Percentiles rank a stretch among this genome's conserved stretches.
Conservation (phyloP, 2,113 vertebrate genomes). For the Stegostoma tigrinum region DNA sequence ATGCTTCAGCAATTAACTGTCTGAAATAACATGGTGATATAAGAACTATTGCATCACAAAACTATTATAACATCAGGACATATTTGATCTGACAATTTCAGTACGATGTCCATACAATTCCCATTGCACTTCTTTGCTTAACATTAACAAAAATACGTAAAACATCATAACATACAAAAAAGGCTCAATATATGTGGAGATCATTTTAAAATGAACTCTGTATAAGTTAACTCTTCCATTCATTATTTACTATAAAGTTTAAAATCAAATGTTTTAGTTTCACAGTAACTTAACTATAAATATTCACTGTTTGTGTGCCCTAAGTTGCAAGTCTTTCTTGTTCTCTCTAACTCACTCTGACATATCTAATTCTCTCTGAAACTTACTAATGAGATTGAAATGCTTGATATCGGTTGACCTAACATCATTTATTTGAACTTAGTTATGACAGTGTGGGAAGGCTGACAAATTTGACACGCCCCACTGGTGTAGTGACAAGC, state of each 20-base stretch:
- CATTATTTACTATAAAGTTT: not conserved
- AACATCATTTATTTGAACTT: slow-evolving; percentile 35
- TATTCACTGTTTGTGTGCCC: too few relatives aligned
- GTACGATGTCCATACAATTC: not conserved
- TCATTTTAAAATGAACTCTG: not conserved
- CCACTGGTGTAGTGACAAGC: slow-evolving; percentile 93
- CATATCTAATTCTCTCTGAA: not conserved
- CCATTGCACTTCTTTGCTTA: not conserved
- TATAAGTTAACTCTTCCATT: not conserved
- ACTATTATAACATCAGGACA: not conserved
- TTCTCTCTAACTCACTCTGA: slow-evolving; percentile 13
- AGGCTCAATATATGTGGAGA: not conserved
- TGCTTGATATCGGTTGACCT: slow-evolving; percentile 6
- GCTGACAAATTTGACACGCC: slow-evolving; percentile 93
- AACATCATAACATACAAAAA: not conserved
- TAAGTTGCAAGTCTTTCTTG: not conserved
- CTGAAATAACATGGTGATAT: not conserved
- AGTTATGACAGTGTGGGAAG: slow-evolving; percentile 97
- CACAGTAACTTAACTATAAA: not conserved
- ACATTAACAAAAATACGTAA: not conserved
- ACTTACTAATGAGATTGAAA: not conserved
- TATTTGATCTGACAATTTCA: not conserved
- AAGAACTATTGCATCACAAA: not conserved
- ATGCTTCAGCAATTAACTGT: not conserved
- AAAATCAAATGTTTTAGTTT: not conserved